phyloP scores from a whole-genome alignment of 1,140 invertebrate species.

The Drosophila dunni region DNA sequence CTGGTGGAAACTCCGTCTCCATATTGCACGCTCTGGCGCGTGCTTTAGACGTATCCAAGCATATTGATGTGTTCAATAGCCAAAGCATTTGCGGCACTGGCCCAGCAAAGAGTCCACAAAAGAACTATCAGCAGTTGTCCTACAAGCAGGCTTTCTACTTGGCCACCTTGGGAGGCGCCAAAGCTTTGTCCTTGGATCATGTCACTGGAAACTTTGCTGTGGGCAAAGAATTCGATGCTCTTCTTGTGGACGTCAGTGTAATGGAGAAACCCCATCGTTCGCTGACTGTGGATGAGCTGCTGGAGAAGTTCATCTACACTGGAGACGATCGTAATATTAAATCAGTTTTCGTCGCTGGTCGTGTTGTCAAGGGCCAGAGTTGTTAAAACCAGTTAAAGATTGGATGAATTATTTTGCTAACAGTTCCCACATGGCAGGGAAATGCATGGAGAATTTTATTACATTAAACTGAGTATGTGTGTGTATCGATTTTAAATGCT shows the following conservation, averaged over 20 bases:
- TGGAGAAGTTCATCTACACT: constrained; percentile 93
- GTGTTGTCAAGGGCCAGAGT: constrained; percentile 85
- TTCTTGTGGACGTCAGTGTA: constrained; percentile 87
- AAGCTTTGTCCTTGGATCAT: constrained; percentile 90
- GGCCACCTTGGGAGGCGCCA: constrained; percentile 94
- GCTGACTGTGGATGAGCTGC: constrained; percentile 85
- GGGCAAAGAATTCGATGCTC: constrained; percentile 94
- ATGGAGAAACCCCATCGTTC: constrained; percentile 85
- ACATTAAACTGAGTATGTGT: constrained; percentile 15
- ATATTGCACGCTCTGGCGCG: constrained; percentile 91
- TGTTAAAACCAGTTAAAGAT: background rate
- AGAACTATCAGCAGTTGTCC: constrained; percentile 86
- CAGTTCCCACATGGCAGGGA: constrained; percentile 45
- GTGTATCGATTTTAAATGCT: constrained; percentile 45
- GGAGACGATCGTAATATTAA: constrained; percentile 94
- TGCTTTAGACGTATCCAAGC: constrained; percentile 90
- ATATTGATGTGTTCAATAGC: constrained; percentile 86
- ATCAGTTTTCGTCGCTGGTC: constrained; percentile 91
- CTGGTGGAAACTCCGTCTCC: constrained; percentile 91
- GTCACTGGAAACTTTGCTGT: constrained; percentile 91
- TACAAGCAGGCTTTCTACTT: constrained; percentile 93
- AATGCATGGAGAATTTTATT: constrained; percentile 42
- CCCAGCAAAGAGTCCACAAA: constrained; percentile 22
- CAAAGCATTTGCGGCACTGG: constrained; percentile 72
- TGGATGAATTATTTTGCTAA: constrained; percentile 43